Conservation (phyloP, 2,888 invertebrate species). For the Cantharis flavilabris region DNA sequence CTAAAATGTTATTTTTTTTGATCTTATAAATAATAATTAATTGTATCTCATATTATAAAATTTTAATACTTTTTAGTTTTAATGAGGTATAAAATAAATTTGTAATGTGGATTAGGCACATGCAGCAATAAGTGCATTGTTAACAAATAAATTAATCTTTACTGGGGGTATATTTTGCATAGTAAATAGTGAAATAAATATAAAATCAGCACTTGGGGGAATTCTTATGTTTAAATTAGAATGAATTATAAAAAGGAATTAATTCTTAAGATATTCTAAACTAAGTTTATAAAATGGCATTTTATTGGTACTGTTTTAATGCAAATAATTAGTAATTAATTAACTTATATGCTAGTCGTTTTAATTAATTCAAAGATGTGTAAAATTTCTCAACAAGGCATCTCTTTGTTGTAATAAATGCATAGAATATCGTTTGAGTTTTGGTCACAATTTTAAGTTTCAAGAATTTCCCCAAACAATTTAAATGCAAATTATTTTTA, state of each 20-base stretch:
- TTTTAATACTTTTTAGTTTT: not conserved
- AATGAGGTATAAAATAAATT: not conserved
- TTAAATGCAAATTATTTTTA: conserved; percentile 8
- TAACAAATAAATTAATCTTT: not conserved
- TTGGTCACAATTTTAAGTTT: conserved; percentile 6
- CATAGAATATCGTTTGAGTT: not conserved
- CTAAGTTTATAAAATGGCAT: not conserved
- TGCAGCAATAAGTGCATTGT: not conserved
- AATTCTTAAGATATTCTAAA: not conserved
- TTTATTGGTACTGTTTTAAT: not conserved
- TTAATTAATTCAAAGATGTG: not conserved
- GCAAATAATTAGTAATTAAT: not conserved
- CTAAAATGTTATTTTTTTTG: not conserved
- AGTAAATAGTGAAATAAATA: not conserved
- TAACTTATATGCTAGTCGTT: not conserved
- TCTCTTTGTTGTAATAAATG: not conserved
- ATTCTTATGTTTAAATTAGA: not conserved
- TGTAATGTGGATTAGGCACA: not conserved
- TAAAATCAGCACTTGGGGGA: not conserved
- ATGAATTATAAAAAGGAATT: not conserved
- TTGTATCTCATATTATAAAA: not conserved
- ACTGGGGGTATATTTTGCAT: not conserved
- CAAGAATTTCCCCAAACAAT: conserved; percentile 12
- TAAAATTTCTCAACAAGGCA: not conserved
- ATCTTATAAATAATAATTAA: not conserved